phyloP scores from a whole-genome alignment of 2,797 vertebrate genomes.

The Mus minutoides region DNA sequence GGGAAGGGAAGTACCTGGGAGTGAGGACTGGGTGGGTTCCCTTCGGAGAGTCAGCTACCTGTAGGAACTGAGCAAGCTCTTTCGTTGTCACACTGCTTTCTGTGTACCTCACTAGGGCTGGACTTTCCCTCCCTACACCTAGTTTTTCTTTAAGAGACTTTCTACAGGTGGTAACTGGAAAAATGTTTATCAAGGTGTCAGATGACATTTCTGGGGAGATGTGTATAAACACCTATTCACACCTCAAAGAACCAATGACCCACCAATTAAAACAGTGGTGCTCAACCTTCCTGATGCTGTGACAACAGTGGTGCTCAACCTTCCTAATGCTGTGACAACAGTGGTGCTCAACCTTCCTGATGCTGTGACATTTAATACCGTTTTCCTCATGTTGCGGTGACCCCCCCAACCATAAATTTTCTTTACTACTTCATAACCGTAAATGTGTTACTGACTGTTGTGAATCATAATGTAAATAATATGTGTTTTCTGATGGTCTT shows the following conservation, averaged over 20 bases:
- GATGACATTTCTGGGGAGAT: not conserved
- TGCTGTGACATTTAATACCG: not conserved
- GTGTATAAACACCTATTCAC: not conserved
- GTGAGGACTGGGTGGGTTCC: not conserved
- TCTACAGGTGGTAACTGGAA: not conserved
- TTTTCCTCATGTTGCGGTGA: not conserved
- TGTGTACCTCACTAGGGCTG: not conserved
- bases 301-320: not conserved
- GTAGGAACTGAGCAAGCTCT: not conserved
- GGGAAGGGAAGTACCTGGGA: slow-evolving; percentile 45
- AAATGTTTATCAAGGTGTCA: not conserved
- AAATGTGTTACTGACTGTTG: not conserved
- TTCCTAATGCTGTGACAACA: not conserved
- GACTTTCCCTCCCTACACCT: not conserved
- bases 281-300: not conserved
- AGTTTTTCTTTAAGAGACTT: slow-evolving; percentile 40
- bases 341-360: not conserved
- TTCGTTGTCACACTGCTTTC: not conserved
- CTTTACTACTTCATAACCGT: not conserved
- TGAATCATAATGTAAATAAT: not conserved
- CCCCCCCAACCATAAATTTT: not conserved
- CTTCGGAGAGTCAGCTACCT: not conserved
- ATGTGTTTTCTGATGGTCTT: not conserved
- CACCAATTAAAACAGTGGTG: not conserved
- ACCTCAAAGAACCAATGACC: not conserved